Percentiles rank a stretch among this genome's conserved stretches.
Evolutionary conservation across 1,140 invertebrate genomes (phyloP).

Genomic region (Drosophila parabipectinata): DNA sequence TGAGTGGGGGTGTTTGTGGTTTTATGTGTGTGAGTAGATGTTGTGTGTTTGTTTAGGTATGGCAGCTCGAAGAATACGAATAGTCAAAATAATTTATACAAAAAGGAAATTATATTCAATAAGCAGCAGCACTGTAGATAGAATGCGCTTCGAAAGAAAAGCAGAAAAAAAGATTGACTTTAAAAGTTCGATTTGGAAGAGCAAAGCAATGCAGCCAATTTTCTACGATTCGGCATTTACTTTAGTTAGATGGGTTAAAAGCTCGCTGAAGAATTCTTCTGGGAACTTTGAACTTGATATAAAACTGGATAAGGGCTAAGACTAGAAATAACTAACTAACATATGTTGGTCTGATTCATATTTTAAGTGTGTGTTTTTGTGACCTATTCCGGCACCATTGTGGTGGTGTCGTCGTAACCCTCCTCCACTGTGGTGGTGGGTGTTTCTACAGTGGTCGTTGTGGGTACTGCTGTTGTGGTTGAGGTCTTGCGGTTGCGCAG

Average conservation of each 20-base stretch:
- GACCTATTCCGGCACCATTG: constrained; percentile 35
- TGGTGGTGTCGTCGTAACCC: constrained; percentile 17
- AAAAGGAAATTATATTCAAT: constrained; percentile 18
- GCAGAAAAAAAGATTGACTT: constrained; percentile 30
- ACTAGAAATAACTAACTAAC: constrained; percentile 78
- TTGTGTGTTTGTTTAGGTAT: constrained; percentile 50
- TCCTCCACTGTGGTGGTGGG: constrained; percentile 25
- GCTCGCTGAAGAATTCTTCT: constrained; percentile 27
- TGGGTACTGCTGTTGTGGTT: constrained; percentile 25
- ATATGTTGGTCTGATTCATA: constrained; percentile 16
- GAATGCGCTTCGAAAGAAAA: constrained; percentile 22
- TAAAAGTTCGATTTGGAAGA: constrained; percentile 8
- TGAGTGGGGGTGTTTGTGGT: constrained; percentile 37
- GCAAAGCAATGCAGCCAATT: constrained; percentile 76
- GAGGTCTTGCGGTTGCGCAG: constrained; percentile 36
- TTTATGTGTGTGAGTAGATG: constrained; percentile 35
- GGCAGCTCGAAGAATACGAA: constrained; percentile 79
- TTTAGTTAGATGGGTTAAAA: constrained; percentile 20
- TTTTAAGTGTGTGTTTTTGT: not conserved
- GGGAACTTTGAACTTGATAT: constrained; percentile 21
- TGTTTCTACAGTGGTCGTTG: constrained; percentile 19
- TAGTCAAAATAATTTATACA: constrained; percentile 50
- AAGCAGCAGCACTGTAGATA: constrained; percentile 52
- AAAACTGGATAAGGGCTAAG: constrained; percentile 49
- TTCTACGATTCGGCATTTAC: constrained; percentile 57